A percentile compares a stretch with the other conserved stretches of the same genome.
Evolutionary conservation across 2,113 vertebrate genomes (phyloP).

Genomic region (Rhinoptilus africanus): DNA sequence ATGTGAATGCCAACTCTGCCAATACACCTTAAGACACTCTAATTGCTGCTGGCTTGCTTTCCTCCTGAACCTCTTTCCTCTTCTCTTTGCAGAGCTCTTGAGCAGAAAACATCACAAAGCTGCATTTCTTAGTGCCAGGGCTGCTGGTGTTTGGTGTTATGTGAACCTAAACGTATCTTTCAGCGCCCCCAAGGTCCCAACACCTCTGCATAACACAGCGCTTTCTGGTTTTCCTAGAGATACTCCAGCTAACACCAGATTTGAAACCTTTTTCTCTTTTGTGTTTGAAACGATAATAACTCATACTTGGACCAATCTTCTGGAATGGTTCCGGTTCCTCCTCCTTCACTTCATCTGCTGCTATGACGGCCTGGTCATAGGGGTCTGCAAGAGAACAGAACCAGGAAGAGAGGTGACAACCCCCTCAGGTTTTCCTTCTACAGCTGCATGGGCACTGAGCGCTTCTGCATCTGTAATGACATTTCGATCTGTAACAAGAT

Average conservation of each 20-base stretch:
- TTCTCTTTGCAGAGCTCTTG: neutral
- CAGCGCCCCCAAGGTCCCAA: neutral
- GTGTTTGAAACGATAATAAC: neutral
- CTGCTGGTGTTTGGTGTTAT: neutral
- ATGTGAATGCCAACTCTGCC: neutral
- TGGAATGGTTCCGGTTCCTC: constrained; percentile 93
- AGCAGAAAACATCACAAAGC: neutral
- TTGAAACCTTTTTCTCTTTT: neutral
- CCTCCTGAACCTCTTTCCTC: neutral
- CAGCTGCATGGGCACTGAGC: neutral
- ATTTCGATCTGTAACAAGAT: neutral
- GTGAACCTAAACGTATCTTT: neutral
- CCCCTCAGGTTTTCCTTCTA: neutral
- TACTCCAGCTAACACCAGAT: neutral
- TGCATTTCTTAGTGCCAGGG: neutral
- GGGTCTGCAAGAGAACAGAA: constrained; percentile 84
- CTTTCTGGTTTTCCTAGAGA: neutral
- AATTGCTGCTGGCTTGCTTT: neutral
- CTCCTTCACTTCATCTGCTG: constrained; percentile 91
- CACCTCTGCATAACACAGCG: neutral
- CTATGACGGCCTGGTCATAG: constrained; percentile 90
- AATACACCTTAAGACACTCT: neutral
- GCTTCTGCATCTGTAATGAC: constrained; percentile 1
- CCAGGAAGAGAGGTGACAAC: constrained; percentile 16
- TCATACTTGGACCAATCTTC: constrained; percentile 98